Conservation (phyloP, 1,140 invertebrate species). For the Drosophila suzukii region DNA sequence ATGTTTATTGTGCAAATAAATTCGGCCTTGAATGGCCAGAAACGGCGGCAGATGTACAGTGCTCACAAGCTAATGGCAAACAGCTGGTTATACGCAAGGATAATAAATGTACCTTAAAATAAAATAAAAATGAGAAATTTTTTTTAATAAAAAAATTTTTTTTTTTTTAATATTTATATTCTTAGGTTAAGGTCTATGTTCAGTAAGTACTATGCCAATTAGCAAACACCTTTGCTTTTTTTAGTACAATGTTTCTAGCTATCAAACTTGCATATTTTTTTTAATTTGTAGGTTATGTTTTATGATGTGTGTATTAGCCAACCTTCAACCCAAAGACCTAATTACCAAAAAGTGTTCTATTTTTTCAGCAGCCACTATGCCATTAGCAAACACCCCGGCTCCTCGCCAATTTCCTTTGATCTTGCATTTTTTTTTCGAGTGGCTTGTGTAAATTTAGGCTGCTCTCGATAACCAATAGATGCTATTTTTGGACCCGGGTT, state of each 20-base stretch:
- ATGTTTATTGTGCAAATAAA: constrained; percentile 60
- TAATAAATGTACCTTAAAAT: background rate
- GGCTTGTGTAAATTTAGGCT: constrained; percentile 43
- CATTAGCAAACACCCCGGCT: constrained; percentile 1
- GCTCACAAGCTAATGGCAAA: constrained; percentile 21
- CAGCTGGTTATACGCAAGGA: background rate
- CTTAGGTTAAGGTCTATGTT: no score
- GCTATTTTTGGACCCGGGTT: constrained; percentile 27
- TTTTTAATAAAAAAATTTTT: no score
- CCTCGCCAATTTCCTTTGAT: constrained; percentile 41
- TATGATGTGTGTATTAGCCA: background rate
- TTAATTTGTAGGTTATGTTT: no score
- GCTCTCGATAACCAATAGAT: constrained; percentile 40
- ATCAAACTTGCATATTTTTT: no score
- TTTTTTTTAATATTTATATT: no score
- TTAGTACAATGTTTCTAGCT: no score
- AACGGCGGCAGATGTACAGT: constrained; percentile 8
- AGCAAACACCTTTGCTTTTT: no score
- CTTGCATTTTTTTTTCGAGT: constrained; percentile 7
- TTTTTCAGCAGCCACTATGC: background rate
- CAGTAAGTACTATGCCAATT: no score
- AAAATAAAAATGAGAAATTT: no score
- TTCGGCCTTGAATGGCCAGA: constrained; percentile 47
- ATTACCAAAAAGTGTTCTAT: constrained; percentile 1
- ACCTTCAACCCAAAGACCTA: background rate